Evolutionary conservation across 2,797 vertebrate species (phyloP), one percentile per base, ranked within the genome.

Genomic region (Schizopygopsis malacanthus): DNA sequence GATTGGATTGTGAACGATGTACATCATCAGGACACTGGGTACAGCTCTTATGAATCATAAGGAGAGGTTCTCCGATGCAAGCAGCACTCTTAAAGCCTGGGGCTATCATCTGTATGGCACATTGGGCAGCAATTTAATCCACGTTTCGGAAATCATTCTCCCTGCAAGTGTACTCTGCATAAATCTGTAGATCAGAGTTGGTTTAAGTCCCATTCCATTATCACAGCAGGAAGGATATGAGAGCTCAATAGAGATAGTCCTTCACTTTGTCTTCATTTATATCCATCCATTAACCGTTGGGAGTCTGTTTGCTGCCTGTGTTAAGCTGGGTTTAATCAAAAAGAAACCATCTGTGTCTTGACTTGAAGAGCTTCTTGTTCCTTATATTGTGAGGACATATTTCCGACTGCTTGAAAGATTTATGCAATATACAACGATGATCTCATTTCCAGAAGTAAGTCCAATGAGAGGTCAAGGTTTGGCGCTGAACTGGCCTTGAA

Each of bases 221-320:
- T 54, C 65, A 81, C 33, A 25, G 47, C 79, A 70, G 63, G 79
- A 80, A 80, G 78, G 41, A 33, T 79, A 80, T 39, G 18, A 54
- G 45, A 69, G 79, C 63, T 81, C 79, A 81, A n/a, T 10, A 59
- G 54, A 65, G 78, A 69, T 65, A 52, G 28, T 39, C 43, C 61
- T 69, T 81, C 45, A 37, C 63, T 81, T 52, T 81, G 63, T 39
- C 45, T 69, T 81, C 63, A 81, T 69, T 81, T 52, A 81, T 15
- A 67, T 81, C 45, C 45, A 69, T 50, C 43, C 45, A 52, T 33
- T 81, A 67, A 69, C 79, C 0, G 43, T 22, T 52, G 45, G 43
- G 43, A 81, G 63, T 81, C 79, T 52, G 16, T 20, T 33, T 33
- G 16, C 39, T 37, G 22, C 22, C 37, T 25, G 77, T 79, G 63